phyloP scores from a whole-genome alignment of 2,113 vertebrate genomes.

The Laterallus jamaicensis region DNA sequence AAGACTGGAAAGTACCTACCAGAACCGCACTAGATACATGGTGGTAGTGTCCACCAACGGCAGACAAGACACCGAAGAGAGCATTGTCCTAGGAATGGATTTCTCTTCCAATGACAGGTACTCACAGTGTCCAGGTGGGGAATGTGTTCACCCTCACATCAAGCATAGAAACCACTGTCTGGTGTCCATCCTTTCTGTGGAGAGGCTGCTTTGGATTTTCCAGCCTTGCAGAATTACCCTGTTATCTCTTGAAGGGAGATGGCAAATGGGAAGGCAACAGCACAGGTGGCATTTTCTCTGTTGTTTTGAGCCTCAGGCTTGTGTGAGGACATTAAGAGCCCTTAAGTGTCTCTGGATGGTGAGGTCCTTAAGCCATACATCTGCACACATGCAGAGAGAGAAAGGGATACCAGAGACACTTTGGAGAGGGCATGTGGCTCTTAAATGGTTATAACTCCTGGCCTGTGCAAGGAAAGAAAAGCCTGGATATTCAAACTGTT shows the following conservation, averaged over 20 bases:
- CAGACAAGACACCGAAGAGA: constrained; percentile 96
- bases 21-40: constrained; percentile 95
- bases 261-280: background rate
- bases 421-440: background rate
- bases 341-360: background rate
- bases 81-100: constrained; percentile 95
- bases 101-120: constrained; percentile 93
- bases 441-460: background rate
- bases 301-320: background rate
- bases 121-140: background rate
- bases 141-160: background rate
- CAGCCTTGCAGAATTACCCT: background rate
- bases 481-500: background rate
- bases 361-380: background rate
- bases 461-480: background rate
- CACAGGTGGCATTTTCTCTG: background rate
- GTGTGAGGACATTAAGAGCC: background rate
- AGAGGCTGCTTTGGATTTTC: background rate
- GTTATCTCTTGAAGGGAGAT: background rate
- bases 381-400: background rate
- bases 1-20: constrained; percentile 91
- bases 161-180: background rate
- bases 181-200: background rate
- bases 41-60: constrained; percentile 96
- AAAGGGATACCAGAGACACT: background rate